These are phyloP conservation scores for Nebria salina DNA, from an alignment of 2,888 invertebrate species.

Conservation along the genomic window DNA sequence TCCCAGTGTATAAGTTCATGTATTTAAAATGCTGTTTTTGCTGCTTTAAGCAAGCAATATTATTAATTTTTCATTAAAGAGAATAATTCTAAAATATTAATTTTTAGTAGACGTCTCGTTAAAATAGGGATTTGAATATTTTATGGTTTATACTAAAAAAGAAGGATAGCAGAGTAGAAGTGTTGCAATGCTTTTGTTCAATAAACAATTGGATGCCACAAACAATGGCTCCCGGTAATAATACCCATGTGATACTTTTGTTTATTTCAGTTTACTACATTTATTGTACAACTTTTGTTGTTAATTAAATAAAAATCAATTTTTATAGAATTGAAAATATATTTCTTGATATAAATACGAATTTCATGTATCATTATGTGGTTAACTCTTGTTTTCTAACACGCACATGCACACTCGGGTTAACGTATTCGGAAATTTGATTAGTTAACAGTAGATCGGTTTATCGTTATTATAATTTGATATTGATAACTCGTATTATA, in stretches of 20 bases:
- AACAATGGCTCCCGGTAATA: slow-evolving; percentile 13
- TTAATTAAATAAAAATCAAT: not conserved
- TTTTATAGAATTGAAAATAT: not conserved
- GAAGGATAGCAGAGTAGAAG: slow-evolving; percentile 6
- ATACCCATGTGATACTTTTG: not conserved
- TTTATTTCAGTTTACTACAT: not conserved
- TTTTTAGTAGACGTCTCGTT: not conserved
- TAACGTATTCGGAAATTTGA: not conserved
- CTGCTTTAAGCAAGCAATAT: no score
- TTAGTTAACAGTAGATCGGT: not conserved
- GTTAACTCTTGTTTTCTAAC: not conserved
- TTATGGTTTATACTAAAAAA: slow-evolving; percentile 6
- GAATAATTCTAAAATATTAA: not conserved
- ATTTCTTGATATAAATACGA: not conserved
- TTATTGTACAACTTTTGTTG: not conserved
- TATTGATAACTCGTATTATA: no score
- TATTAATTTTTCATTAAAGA: no score
- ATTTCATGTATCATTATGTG: not conserved
- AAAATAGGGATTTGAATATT: slow-evolving; percentile 4
- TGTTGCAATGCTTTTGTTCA: slow-evolving; percentile 18
- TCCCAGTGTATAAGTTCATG: no score
- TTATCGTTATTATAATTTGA: not conserved
- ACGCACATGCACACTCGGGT: not conserved
- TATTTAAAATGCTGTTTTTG: no score
- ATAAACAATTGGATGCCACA: not conserved